Evolutionary conservation across 2,797 vertebrate genomes (phyloP).

Genomic region (Monodelphis domestica): DNA sequence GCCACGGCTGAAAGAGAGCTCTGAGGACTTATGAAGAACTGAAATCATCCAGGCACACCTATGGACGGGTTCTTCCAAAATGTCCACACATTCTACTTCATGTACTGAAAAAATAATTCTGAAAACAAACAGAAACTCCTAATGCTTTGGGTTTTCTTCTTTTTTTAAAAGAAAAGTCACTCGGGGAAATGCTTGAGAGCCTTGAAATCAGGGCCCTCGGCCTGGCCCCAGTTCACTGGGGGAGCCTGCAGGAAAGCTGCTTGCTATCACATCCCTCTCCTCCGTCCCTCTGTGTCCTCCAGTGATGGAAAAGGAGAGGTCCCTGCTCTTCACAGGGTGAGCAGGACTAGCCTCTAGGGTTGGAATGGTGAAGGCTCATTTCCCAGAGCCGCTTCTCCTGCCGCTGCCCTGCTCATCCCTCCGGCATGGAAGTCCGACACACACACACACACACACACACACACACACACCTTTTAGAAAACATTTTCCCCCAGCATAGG

Average conservation of each 20-base stretch:
- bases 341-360: neutral
- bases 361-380: neutral
- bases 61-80: constrained; percentile 76
- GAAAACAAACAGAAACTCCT: constrained; percentile 45
- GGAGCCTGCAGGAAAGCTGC: too few relatives aligned
- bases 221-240: neutral
- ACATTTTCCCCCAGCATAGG: neutral
- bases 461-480: neutral
- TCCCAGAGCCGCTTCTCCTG: neutral
- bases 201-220: neutral
- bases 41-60: constrained; percentile 71
- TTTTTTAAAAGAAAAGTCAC: neutral
- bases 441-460: neutral
- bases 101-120: constrained; percentile 68
- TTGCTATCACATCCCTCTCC: too few relatives aligned
- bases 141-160: neutral
- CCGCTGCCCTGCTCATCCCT: too few relatives aligned
- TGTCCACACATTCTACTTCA: constrained; percentile 65
- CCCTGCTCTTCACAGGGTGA: neutral
- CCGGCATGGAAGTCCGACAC: neutral
- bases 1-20: constrained; percentile 43
- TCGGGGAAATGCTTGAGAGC: neutral
- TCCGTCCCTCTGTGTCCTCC: neutral
- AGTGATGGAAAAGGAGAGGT: neutral
- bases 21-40: constrained; percentile 59